phyloP scores from a whole-genome alignment of 1,140 invertebrate genomes.

The Trichonephila clavata region DNA sequence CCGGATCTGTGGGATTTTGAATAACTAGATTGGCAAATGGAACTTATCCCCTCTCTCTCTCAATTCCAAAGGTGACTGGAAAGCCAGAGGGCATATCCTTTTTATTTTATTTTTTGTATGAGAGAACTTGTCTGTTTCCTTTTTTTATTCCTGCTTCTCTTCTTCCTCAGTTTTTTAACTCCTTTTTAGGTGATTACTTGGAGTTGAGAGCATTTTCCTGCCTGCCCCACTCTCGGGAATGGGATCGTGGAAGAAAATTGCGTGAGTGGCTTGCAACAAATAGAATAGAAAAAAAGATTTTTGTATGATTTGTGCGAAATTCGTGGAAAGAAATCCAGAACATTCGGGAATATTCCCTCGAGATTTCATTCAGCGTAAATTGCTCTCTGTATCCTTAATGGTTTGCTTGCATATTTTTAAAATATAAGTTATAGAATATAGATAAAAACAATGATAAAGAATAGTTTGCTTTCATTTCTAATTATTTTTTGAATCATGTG shows the following conservation, averaged over 20 bases:
- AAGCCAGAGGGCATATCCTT: conserved; percentile 15
- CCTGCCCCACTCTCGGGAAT: neutral
- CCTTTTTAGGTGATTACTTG: conserved; percentile 52
- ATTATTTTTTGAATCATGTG: too few species aligned
- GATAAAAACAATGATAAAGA: too few species aligned
- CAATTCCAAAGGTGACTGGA: neutral
- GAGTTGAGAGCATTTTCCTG: neutral
- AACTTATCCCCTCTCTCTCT: neutral
- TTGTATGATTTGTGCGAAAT: conserved; percentile 6
- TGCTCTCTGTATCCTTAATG: too few species aligned
- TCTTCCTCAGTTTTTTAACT: neutral
- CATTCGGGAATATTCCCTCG: neutral
- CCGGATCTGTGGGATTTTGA: neutral
- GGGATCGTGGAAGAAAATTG: neutral
- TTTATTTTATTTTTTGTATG: neutral
- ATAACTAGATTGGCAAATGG: conserved; percentile 29
- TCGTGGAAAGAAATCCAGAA: neutral
- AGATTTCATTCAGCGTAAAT: neutral
- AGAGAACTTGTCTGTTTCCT: neutral
- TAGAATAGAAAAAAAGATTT: neutral
- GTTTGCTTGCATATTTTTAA: too few species aligned
- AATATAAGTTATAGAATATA: too few species aligned
- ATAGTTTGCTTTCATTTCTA: too few species aligned
- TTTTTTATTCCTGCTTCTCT: neutral
- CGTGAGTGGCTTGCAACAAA: neutral